Evolutionary conservation across 2,113 vertebrate species (phyloP).

Genomic region (Myotis davidii): DNA sequence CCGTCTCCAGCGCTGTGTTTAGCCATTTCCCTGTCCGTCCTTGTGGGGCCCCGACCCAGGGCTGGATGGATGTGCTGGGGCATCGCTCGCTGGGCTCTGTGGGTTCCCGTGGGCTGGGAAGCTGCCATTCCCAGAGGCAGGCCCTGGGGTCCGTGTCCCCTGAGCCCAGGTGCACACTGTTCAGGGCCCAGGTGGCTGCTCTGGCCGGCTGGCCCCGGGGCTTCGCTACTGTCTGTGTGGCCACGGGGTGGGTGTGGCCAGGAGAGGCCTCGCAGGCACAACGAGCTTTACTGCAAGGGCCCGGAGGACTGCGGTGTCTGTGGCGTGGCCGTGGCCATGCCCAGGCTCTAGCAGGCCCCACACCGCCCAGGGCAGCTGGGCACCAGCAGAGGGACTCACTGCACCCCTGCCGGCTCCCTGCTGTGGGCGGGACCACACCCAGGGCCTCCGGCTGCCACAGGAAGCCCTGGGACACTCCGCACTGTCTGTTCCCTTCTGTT

Average conservation of each 20-base stretch:
- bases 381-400: neutral
- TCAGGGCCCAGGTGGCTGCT: neutral
- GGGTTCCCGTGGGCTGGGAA: rapidly evolving
- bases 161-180: neutral
- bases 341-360: neutral
- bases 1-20: rapidly evolving
- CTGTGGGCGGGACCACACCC: neutral
- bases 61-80: no score
- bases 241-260: rapidly evolving
- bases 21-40: rapidly evolving
- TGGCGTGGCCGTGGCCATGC: neutral
- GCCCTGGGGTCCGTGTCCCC: neutral
- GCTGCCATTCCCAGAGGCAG: neutral
- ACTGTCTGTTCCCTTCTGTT: neutral
- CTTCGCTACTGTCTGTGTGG: neutral
- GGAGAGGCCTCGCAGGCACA: neutral
- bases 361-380: neutral
- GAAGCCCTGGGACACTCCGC: neutral
- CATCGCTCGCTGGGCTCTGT: neutral
- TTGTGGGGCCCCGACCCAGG: rapidly evolving
- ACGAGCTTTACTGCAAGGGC: neutral
- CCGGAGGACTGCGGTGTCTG: neutral
- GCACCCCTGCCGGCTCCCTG: neutral
- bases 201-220: neutral
- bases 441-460: rapidly evolving